A percentile compares a stretch with the other conserved stretches of the same genome.
phyloP scores from a whole-genome alignment of 2,888 invertebrate species.

The Lacanobia wlatinum region DNA sequence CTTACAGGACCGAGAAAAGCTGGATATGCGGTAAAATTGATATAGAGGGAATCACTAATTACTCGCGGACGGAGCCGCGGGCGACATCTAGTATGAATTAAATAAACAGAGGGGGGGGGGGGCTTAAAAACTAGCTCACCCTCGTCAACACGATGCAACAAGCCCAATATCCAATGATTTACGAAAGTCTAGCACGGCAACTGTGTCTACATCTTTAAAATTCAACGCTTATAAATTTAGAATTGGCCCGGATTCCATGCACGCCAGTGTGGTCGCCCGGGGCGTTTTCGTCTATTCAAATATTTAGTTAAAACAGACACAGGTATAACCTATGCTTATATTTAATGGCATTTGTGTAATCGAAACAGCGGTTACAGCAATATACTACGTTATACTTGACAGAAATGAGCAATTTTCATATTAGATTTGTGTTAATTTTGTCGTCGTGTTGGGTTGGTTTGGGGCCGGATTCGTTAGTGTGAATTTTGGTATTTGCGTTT shows the following conservation, averaged over 20 bases:
- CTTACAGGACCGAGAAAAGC: too few species aligned
- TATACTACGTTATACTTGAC: slow-evolving; percentile 37
- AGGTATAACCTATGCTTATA: slow-evolving; percentile 17
- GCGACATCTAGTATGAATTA: too few species aligned
- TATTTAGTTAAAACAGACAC: slow-evolving; percentile 59
- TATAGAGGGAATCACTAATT: too few species aligned
- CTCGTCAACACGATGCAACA: not conserved
- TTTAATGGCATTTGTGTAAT: slow-evolving; percentile 45
- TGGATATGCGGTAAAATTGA: too few species aligned
- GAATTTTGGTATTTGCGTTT: not conserved
- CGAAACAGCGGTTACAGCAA: slow-evolving; percentile 30
- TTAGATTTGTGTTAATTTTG: slow-evolving; percentile 33
- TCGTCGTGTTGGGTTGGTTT: not conserved
- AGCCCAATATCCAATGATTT: slow-evolving; percentile 27
- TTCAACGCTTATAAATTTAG: slow-evolving; percentile 67
- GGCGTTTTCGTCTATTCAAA: slow-evolving; percentile 59
- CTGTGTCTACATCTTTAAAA: slow-evolving; percentile 59
- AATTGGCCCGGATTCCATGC: slow-evolving; percentile 57
- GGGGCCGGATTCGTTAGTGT: not conserved
- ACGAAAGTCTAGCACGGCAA: slow-evolving; percentile 33
- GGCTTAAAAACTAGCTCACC: not conserved
- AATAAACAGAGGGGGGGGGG: not conserved
- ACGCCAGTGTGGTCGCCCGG: slow-evolving; percentile 37
- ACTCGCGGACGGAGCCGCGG: too few species aligned
- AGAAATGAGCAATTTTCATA: slow-evolving; percentile 51